These are phyloP conservation scores for Protobothrops flavoviridis DNA, from an alignment of 2,113 vertebrate species.

Conservation along the genomic window DNA sequence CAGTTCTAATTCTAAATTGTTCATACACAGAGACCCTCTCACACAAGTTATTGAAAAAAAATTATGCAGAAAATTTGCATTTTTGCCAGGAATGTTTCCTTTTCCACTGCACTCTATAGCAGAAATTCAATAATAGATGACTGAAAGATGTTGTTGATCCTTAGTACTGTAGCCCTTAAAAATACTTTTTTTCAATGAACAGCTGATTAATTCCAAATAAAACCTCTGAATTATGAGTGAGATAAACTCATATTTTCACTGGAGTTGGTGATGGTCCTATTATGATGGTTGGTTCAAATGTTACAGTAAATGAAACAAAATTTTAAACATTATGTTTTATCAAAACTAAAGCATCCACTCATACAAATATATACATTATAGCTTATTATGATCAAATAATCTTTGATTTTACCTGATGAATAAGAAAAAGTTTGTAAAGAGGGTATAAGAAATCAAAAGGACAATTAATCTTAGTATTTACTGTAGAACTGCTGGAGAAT, in stretches of 20 bases:
- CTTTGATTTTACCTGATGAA: background rate
- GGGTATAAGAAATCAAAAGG: background rate
- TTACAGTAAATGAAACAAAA: background rate
- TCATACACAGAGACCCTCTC: background rate
- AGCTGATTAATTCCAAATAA: background rate
- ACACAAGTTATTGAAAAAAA: background rate
- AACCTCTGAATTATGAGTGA: background rate
- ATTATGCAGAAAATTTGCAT: background rate
- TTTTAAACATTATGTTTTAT: background rate
- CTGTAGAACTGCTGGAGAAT: background rate
- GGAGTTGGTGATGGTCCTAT: background rate
- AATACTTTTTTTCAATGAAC: background rate
- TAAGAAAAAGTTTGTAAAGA: background rate
- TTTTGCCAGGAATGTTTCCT: background rate
- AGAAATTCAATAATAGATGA: background rate
- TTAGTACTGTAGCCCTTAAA: background rate
- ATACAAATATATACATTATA: background rate
- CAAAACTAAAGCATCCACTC: background rate
- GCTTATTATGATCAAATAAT: background rate
- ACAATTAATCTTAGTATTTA: background rate
- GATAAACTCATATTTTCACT: background rate
- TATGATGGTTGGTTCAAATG: background rate
- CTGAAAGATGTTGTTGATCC: accelerated
- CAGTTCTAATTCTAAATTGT: background rate
- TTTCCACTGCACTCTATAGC: background rate